These are phyloP conservation scores for Noctua fimbriata DNA, from an alignment of 2,888 invertebrate genomes.

Conservation along the genomic window DNA sequence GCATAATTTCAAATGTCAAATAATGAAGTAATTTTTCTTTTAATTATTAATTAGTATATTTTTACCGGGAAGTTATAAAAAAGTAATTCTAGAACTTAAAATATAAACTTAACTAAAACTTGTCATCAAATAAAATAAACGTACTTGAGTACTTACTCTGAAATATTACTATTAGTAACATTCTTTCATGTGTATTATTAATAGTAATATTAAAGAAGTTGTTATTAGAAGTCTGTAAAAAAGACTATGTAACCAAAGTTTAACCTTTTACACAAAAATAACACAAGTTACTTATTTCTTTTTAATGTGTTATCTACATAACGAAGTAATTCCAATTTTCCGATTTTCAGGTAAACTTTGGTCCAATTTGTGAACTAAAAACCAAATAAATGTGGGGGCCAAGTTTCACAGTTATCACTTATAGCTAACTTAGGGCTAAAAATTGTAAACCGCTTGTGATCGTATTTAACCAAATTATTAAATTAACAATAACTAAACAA, in stretches of 20 bases:
- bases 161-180: constrained; percentile 51
- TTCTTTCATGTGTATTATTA: constrained; percentile 26
- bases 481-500: constrained; percentile 67
- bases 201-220: constrained; percentile 45
- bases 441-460: constrained; percentile 57
- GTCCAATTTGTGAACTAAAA: constrained; percentile 42
- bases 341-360: constrained; percentile 40
- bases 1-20: constrained; percentile 65
- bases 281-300: background rate
- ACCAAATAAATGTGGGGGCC: constrained; percentile 43
- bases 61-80: constrained; percentile 60
- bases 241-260: constrained; percentile 48
- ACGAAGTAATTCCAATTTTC: constrained; percentile 1
- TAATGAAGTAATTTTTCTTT: constrained; percentile 50
- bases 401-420: constrained; percentile 52
- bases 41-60: constrained; percentile 55
- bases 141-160: constrained; percentile 33
- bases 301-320: constrained; percentile 12
- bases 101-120: constrained; percentile 55
- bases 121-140: constrained; percentile 62
- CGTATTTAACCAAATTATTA: constrained; percentile 56
- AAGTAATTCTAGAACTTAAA: constrained; percentile 58
- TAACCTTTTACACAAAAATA: constrained; percentile 14
- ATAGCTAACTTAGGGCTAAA: constrained; percentile 54
- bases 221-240: constrained; percentile 37